Evolutionary conservation across 2,797 vertebrate genomes (phyloP).

Genomic region (Macropodus opercularis): DNA sequence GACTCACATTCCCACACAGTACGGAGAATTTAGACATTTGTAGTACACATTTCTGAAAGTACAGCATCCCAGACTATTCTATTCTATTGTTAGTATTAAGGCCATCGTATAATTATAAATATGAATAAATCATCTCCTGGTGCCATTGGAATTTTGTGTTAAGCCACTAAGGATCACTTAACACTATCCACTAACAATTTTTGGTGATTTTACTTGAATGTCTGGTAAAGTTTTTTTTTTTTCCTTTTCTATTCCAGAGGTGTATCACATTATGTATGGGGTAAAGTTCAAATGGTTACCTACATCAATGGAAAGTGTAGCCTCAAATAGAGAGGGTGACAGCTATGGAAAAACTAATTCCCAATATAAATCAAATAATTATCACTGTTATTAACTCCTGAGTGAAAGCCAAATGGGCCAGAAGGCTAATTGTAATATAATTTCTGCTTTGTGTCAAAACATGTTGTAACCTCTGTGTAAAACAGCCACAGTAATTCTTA

Average conservation of each 20-base stretch:
- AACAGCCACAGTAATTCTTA: slow-evolving; percentile 17
- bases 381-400: slow-evolving; percentile 15
- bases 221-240: background rate
- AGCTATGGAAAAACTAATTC: background rate
- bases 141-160: slow-evolving; percentile 16
- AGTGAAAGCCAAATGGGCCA: slow-evolving; percentile 34
- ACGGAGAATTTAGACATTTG: slow-evolving; percentile 48
- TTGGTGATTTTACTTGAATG: background rate
- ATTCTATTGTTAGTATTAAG: slow-evolving; percentile 12
- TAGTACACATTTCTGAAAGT: slow-evolving; percentile 34
- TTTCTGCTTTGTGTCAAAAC: slow-evolving; percentile 39
- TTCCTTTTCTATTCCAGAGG: background rate
- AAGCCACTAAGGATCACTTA: slow-evolving; percentile 5
- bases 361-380: slow-evolving; percentile 21
- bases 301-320: slow-evolving; percentile 4
- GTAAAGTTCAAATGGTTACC: background rate
- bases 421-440: slow-evolving; percentile 36
- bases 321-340: background rate
- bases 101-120: slow-evolving; percentile 4
- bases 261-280: slow-evolving; percentile 3
- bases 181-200: background rate
- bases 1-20: background rate
- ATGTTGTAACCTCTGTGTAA: slow-evolving; percentile 10
- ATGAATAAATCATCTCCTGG: slow-evolving; percentile 23
- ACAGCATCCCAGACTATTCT: slow-evolving; percentile 24